These are phyloP conservation scores for Callocephalon fimbriatum DNA, from an alignment of 2,113 vertebrate genomes.

Conservation along the genomic window DNA sequence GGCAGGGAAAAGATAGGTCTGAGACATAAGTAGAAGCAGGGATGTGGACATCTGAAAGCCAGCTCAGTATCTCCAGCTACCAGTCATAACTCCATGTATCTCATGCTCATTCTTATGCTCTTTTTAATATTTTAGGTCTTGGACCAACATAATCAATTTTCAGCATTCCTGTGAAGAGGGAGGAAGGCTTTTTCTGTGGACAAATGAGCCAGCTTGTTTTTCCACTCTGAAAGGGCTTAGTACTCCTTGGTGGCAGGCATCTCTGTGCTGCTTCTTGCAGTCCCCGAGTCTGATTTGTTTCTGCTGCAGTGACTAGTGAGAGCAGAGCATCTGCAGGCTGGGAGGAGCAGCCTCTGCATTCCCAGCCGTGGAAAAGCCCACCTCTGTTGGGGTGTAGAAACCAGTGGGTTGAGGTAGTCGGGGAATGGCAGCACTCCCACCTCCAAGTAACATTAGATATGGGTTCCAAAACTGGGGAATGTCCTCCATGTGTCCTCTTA, in stretches of 20 bases:
- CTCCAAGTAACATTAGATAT: neutral
- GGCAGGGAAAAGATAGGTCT: neutral
- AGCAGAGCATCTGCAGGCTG: neutral
- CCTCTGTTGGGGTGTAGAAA: neutral
- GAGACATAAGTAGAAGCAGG: neutral
- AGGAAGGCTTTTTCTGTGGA: neutral
- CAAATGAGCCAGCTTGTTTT: neutral
- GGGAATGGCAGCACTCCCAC: neutral
- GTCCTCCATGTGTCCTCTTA: neutral
- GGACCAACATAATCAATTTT: neutral
- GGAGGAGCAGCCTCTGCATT: neutral
- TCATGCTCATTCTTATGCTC: neutral
- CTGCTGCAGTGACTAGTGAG: neutral
- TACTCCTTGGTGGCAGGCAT: neutral
- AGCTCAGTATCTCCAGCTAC: neutral
- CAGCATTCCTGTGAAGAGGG: neutral
- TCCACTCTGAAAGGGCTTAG: neutral
- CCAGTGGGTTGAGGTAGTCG: neutral
- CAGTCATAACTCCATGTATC: neutral
- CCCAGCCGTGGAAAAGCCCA: neutral
- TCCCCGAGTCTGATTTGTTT: neutral
- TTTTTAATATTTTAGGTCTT: neutral
- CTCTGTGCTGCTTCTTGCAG: neutral
- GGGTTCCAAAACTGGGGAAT: neutral
- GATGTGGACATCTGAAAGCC: neutral